These are phyloP conservation scores for Stichopus horrens DNA, from an alignment of 53 echinoderm and acorn worm species.

Conservation along the genomic window DNA sequence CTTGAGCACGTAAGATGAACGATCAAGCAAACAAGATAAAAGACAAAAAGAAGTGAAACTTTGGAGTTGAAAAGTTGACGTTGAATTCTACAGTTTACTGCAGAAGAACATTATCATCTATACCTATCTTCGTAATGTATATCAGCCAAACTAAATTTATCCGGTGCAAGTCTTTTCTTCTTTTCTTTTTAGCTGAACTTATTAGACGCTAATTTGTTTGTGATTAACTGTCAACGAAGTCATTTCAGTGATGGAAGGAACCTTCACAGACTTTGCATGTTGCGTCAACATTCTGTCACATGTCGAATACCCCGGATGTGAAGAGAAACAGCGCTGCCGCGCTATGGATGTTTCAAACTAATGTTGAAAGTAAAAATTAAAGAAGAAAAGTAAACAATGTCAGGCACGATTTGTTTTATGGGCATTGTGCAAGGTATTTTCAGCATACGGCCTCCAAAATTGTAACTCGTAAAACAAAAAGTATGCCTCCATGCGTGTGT, in stretches of 20 bases:
- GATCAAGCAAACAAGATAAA: too few relatives aligned
- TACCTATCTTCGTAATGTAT: too few relatives aligned
- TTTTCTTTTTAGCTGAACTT: not conserved
- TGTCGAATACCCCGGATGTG: not conserved
- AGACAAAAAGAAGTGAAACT: too few relatives aligned
- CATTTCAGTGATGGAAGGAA: not conserved
- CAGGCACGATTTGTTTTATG: not conserved
- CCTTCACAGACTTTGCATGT: not conserved
- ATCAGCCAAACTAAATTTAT: not conserved
- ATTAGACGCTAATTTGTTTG: not conserved
- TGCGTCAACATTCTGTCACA: not conserved
- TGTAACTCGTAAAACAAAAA: too few relatives aligned
- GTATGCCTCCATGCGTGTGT: too few relatives aligned
- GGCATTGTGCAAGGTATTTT: not conserved
- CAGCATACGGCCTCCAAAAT: too few relatives aligned
- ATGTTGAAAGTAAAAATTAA: not conserved
- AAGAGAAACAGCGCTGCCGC: not conserved
- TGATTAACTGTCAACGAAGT: not conserved
- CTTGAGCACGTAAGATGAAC: too few relatives aligned
- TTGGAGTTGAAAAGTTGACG: too few relatives aligned
- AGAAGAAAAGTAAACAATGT: not conserved
- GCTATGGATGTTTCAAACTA: not conserved
- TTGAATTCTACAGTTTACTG: too few relatives aligned
- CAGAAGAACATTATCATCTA: too few relatives aligned
- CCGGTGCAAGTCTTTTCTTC: not conserved